Percentiles rank a stretch among this genome's conserved stretches.
These are phyloP conservation scores for Drosophila mulleri DNA, from an alignment of 2,888 invertebrate species.

Conservation along the genomic window DNA sequence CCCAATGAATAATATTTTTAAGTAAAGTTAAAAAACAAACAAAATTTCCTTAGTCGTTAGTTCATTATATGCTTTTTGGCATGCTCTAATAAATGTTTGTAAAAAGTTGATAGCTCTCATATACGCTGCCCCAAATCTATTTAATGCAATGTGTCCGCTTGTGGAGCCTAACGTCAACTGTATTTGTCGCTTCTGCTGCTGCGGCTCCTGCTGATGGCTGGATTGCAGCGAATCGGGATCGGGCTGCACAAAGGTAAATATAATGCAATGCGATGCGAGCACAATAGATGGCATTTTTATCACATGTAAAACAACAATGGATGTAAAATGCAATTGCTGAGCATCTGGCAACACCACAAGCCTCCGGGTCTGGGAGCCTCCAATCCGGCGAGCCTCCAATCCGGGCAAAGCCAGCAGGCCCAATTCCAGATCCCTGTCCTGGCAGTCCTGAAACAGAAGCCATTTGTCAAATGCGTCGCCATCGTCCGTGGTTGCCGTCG, in stretches of 20 bases:
- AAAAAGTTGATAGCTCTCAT: slow-evolving; percentile 2
- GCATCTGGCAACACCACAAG: slow-evolving; percentile 65
- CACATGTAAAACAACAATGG: slow-evolving; percentile 76
- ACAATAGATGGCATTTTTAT: slow-evolving; percentile 79
- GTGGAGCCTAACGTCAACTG: slow-evolving; percentile 53
- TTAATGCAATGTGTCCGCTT: slow-evolving; percentile 25
- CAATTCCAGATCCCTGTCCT: slow-evolving; percentile 65
- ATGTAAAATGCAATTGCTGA: slow-evolving; percentile 57
- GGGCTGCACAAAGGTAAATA: slow-evolving; percentile 43
- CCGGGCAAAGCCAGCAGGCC: slow-evolving; percentile 64
- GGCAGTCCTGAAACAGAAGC: slow-evolving; percentile 77
- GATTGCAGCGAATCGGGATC: slow-evolving; percentile 27
- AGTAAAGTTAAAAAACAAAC: too few relatives aligned
- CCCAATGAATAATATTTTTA: too few relatives aligned
- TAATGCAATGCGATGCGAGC: slow-evolving; percentile 50
- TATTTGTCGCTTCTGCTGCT: slow-evolving; percentile 17
- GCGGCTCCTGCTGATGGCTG: slow-evolving; percentile 29
- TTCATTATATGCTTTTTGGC: too few relatives aligned
- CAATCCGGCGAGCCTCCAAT: slow-evolving; percentile 60
- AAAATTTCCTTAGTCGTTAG: too few relatives aligned
- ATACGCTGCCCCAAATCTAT: background rate
- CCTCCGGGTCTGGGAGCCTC: slow-evolving; percentile 49
- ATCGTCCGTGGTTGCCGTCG: slow-evolving; percentile 33
- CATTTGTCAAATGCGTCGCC: slow-evolving; percentile 82
- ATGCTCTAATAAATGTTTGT: too few relatives aligned